A percentile compares a stretch with the other conserved stretches of the same genome.
phyloP scores from a whole-genome alignment of 2,888 invertebrate species.

The Diplolepis rosae region DNA sequence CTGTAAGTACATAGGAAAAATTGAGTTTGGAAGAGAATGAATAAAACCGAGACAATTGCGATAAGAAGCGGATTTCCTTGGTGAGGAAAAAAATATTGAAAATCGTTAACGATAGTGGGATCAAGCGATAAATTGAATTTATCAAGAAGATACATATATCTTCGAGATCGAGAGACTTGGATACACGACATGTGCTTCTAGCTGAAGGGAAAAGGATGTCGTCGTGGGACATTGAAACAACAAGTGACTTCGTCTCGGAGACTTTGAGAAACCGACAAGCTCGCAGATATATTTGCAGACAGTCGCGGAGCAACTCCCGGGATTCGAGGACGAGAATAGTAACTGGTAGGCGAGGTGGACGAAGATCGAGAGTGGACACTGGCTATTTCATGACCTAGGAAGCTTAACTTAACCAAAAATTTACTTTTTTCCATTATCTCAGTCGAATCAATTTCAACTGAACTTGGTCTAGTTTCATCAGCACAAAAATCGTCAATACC shows the following conservation, averaged over 20 bases:
- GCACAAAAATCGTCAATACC: not conserved
- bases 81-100: not conserved
- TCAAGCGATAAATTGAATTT: conserved; percentile 39
- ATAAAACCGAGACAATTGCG: not conserved
- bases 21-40: not conserved
- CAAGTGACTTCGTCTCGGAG: conserved; percentile 51
- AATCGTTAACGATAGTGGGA: conserved; percentile 40
- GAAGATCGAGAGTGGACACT: conserved; percentile 54
- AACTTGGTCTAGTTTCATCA: not conserved
- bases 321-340: conserved; percentile 71
- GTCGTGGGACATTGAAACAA: conserved; percentile 48
- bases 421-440: conserved; percentile 5
- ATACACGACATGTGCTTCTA: conserved; percentile 41
- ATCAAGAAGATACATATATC: conserved; percentile 35
- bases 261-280: conserved; percentile 59
- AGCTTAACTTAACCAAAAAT: not conserved
- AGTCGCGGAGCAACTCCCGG: conserved; percentile 64
- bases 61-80: not conserved
- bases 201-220: conserved; percentile 36
- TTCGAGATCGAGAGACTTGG: conserved; percentile 35
- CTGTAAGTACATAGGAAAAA: not conserved
- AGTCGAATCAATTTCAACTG: not conserved
- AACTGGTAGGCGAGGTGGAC: conserved; percentile 65
- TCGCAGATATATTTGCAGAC: conserved; percentile 70
- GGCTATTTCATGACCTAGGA: conserved; percentile 12